A percentile compares a stretch with the other conserved stretches of the same genome.
Evolutionary conservation across 2,888 invertebrate species (phyloP).

Genomic region (Pseudococcus jackbeardsleyi): DNA sequence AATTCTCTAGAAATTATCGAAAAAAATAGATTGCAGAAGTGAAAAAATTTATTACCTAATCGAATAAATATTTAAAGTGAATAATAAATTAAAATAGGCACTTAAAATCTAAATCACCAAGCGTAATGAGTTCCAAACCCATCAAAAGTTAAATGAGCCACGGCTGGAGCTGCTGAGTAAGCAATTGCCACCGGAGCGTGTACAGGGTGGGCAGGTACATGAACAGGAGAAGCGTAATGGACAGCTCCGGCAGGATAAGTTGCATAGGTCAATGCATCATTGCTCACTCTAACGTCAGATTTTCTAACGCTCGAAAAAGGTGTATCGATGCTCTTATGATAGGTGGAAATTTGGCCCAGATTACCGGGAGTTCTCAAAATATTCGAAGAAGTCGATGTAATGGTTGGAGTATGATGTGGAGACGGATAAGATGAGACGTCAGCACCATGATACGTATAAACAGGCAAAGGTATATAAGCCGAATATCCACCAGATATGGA

Average conservation of each 20-base stretch:
- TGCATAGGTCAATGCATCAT: conserved; percentile 71
- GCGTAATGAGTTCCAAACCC: conserved; percentile 67
- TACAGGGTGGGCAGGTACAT: conserved; percentile 69
- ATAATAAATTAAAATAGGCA: background rate
- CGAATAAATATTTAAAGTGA: background rate
- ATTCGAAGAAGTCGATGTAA: conserved; percentile 76
- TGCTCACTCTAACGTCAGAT: conserved; percentile 79
- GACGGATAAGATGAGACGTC: conserved; percentile 36
- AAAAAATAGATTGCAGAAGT: too few relatives aligned
- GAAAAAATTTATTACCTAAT: background rate
- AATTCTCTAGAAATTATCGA: too few relatives aligned
- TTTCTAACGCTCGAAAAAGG: conserved; percentile 81
- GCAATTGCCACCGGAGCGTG: conserved; percentile 67
- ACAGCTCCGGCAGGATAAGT: conserved; percentile 69
- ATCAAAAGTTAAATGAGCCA: conserved; percentile 68
- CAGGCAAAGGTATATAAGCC: conserved; percentile 19
- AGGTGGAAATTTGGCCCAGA: conserved; percentile 77
- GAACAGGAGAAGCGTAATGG: conserved; percentile 69
- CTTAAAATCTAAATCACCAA: conserved; percentile 20
- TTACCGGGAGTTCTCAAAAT: conserved; percentile 77
- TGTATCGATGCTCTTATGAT: conserved; percentile 79
- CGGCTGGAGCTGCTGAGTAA: conserved; percentile 67
- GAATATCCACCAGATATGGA: background rate
- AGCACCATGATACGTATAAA: conserved; percentile 11
- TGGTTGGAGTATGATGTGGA: conserved; percentile 69